Base-by-base conservation (phyloP, 2,888 invertebrate genomes). In the Ennomos erosarius region DNA sequence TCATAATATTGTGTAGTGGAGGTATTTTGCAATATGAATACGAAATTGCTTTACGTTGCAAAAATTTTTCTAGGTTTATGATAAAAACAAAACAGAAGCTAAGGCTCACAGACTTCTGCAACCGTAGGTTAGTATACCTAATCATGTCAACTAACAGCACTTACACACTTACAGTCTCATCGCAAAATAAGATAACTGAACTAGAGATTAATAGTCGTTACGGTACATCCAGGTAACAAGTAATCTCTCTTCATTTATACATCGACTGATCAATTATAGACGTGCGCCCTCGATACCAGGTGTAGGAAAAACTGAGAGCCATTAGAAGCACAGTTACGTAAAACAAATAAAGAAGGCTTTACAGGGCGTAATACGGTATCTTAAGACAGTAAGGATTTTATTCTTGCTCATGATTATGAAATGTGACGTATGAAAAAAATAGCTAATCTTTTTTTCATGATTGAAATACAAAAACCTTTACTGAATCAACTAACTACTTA, bases 311-410 rank as follows among this genome's bases (percentile, higher is more conserved):
- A 89, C 85, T 76, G 45, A 81, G 65, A 78, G 61, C 87, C 82
- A 90, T 90, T 90, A 90, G 81, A 90, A 82, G 70, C 83, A 90
- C 90, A 90, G 90, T 90, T 90, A 90, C 85, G 84, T 85, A 88
- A 90, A 88, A 85, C 51, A 39, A 51, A 52, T 60, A 42, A 34
- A 38, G 37, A 13, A 11, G 11, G 42, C 9, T 52, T 33, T 55
- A 55, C 50, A 60, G 59, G 42, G 52, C 52, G 55, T 33, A 9
- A 11, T 45, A 45, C 45, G n/a, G 6, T 47, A 42, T 40, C 16
- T 34, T 39, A 26, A 26, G 35, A 33, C 16, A 16, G 26, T 26
- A 6, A 26, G 6, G 6, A 26, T 26, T 26, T 26, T 26, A 26
- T 16, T 16, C 1, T 16, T 26, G 26, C 26, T 26, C 26, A 26